Evolutionary conservation across 2,888 invertebrate genomes (phyloP).

Genomic region (Itoplectis maculator): DNA sequence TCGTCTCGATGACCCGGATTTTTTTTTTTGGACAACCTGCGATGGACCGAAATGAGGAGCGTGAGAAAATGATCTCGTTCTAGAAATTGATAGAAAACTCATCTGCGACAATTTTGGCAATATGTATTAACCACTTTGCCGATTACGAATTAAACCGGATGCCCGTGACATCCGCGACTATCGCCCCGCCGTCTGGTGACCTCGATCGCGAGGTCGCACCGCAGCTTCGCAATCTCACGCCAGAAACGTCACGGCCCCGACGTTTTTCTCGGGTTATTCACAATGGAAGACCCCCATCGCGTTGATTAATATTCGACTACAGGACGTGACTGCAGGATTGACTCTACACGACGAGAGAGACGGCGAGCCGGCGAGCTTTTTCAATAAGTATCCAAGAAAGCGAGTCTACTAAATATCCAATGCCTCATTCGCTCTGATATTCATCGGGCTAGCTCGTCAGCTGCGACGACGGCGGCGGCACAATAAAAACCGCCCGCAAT

Average conservation of each 20-base stretch:
- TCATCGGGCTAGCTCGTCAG: slow-evolving; percentile 9
- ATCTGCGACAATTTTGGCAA: no score
- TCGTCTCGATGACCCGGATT: background rate
- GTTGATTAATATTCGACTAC: slow-evolving; percentile 25
- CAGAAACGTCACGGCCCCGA: background rate
- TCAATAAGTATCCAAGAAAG: slow-evolving; percentile 5
- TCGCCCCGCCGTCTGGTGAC: background rate
- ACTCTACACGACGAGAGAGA: background rate
- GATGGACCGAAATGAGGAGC: background rate
- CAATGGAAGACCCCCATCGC: slow-evolving; percentile 14
- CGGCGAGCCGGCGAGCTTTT: background rate
- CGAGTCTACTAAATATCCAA: slow-evolving; percentile 17
- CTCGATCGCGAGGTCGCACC: background rate
- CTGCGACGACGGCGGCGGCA: background rate
- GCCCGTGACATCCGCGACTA: background rate
- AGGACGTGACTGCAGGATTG: slow-evolving; percentile 7
- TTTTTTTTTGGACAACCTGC: background rate
- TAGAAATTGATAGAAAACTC: no score
- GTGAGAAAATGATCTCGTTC: slow-evolving; percentile 9
- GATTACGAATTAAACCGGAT: background rate
- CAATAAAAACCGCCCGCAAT: background rate
- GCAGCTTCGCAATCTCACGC: background rate
- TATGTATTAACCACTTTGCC: background rate
- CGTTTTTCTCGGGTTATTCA: background rate
- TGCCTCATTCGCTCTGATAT: slow-evolving; percentile 21